Conservation (phyloP, 2,797 vertebrate species). For the Silurus aristotelis region DNA sequence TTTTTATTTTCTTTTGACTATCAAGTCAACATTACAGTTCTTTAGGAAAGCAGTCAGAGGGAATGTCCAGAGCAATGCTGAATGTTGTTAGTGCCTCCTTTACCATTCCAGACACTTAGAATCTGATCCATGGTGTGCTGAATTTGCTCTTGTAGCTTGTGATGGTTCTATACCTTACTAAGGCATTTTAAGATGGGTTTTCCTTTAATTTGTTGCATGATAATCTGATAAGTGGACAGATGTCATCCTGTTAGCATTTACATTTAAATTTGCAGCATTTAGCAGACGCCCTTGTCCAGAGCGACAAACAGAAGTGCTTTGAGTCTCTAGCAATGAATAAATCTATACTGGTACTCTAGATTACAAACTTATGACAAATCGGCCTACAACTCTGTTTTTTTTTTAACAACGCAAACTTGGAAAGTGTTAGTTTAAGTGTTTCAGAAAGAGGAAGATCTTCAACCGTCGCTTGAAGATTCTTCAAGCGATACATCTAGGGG, state of each 20-base stretch:
- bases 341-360: too few species aligned
- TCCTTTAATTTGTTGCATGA: neutral
- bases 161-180: neutral
- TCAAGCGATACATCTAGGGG: too few species aligned
- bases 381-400: too few species aligned
- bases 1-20: neutral
- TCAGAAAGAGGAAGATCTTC: too few species aligned
- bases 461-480: too few species aligned
- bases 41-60: neutral
- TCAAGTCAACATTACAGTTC: neutral
- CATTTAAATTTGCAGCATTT: too few species aligned
- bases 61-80: neutral
- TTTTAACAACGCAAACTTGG: too few species aligned
- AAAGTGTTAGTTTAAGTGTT: too few species aligned
- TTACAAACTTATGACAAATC: too few species aligned
- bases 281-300: too few species aligned
- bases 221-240: neutral
- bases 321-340: too few species aligned
- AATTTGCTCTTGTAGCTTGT: neutral
- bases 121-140: neutral
- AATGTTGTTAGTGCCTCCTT: neutral
- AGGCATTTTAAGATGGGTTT: neutral
- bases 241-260: neutral
- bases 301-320: too few species aligned
- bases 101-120: neutral